Evolutionary conservation across 1,140 invertebrate species (phyloP).

Genomic region (Phthorimaea operculella): DNA sequence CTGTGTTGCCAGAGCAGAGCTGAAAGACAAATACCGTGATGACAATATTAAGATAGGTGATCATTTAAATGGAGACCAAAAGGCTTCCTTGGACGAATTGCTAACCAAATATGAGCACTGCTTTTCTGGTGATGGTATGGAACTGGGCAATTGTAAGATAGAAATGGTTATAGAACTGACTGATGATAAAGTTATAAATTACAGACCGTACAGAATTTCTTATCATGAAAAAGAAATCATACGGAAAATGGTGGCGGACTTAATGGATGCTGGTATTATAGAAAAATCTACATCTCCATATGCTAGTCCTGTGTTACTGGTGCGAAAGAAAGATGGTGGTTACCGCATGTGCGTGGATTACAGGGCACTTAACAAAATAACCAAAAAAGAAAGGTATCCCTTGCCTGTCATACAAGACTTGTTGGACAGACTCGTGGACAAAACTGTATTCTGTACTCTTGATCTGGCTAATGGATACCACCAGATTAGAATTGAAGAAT

Average conservation of each 20-base stretch:
- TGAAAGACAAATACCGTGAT: neutral
- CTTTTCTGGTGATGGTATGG: neutral
- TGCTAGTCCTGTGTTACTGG: constrained; percentile 28
- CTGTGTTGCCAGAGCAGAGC: too few relatives aligned
- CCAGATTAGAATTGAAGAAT: constrained; percentile 13
- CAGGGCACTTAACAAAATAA: constrained; percentile 48
- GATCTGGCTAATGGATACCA: constrained; percentile 22
- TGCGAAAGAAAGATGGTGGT: constrained; percentile 32
- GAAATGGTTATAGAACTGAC: constrained; percentile 7
- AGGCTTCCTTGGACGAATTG: neutral
- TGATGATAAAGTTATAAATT: neutral
- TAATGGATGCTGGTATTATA: constrained; percentile 23
- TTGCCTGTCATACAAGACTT: constrained; percentile 32
- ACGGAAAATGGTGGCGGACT: neutral
- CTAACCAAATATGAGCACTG: constrained; percentile 8
- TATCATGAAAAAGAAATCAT: neutral
- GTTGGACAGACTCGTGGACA: constrained; percentile 16
- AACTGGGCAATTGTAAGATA: neutral
- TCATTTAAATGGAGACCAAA: neutral
- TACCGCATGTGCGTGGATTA: constrained; percentile 49
- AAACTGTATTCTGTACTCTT: constrained; percentile 7
- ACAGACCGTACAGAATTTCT: constrained; percentile 2
- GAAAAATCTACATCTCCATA: constrained; percentile 25
- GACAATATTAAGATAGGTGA: neutral
- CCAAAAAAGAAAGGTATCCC: constrained; percentile 25